phyloP scores from a whole-genome alignment of 2,113 vertebrate genomes.

The Lamprotornis superbus region DNA sequence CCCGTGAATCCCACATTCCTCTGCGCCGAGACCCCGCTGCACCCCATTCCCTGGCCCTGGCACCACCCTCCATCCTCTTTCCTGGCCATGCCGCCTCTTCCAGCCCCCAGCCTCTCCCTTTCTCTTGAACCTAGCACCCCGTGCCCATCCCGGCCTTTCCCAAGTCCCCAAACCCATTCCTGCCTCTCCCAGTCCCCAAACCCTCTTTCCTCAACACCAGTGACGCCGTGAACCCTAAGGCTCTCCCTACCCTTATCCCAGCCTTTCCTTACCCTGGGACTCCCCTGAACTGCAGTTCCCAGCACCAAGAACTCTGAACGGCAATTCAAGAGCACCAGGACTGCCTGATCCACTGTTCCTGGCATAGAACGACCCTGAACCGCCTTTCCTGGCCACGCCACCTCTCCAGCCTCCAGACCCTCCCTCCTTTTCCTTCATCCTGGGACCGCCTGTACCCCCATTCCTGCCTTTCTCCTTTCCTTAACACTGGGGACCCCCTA shows the following conservation, averaged over 20 bases:
- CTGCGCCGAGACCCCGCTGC: accelerated
- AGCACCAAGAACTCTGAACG: not conserved
- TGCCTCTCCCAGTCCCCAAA: not conserved
- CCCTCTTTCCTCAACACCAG: not conserved
- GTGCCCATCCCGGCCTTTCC: not conserved
- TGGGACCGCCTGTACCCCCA: not conserved
- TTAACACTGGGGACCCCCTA: not conserved
- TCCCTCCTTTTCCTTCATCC: not conserved
- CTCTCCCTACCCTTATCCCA: not conserved
- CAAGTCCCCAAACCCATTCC: not conserved
- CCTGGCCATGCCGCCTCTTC: not conserved
- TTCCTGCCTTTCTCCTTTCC: not conserved
- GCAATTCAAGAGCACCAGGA: not conserved
- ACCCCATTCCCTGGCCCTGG: not conserved
- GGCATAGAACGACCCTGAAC: not conserved
- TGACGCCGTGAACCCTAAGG: accelerated
- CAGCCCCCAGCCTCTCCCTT: not conserved
- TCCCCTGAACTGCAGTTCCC: not conserved
- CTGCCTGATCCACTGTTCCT: not conserved
- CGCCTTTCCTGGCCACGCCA: accelerated
- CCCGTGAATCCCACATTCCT: not conserved
- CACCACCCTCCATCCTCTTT: not conserved
- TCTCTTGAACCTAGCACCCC: not conserved
- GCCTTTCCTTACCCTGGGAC: not conserved
- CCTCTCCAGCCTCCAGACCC: not conserved